Base-by-base conservation (phyloP, 2,113 vertebrate genomes). In the Ursus arctos region DNA sequence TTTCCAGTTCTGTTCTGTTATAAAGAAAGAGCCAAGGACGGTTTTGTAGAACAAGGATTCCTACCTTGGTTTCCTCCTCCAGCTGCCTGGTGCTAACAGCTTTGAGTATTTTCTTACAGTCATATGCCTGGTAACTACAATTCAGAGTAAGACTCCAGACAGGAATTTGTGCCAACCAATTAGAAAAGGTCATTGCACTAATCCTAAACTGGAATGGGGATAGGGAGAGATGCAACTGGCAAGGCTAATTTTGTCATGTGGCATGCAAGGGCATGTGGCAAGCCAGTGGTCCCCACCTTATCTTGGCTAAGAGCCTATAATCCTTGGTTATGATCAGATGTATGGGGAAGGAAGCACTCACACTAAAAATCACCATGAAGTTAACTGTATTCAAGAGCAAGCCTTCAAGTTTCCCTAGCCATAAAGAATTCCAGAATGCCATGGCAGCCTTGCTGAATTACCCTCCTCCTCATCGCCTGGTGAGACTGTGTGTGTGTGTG, bases 401-500 rank as follows among this genome's bases (percentile, higher is more conserved):
- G 31, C 69, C 67, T 81, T 26, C n/a, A 89, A 57, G 91, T 10
- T 97, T 84, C 83, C 83, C 84, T 90, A 81, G 57, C 19, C 2
- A 87, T 65, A 61, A 61, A 79, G 63, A 85, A 74, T 97, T 95
- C 83, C 77, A 72, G 76, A 83, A 49, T 88, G 72, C 49, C 77
- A 36, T 31, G 90, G 94, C 76, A 98, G 74, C 61, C 40, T 93
- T 95, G 2, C 88, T 94, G 18, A 95, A 49, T 92, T 92, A 80
- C 28, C 24, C 21, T 91, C 59, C 88, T 82, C 90, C 13, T 47
- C 93, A 83, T 91, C 33, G 93, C 94, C 95, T 88, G 65, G 96
- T 94, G 93, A 88, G 76, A 98, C 63, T 86, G 81, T 98, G 92
- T 93, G 97, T 98, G 90, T 98, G 90, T 98, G 89, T 98, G 55